Conservation (phyloP, 2,888 invertebrate species). For the Synanthedon andrenaeformis region DNA sequence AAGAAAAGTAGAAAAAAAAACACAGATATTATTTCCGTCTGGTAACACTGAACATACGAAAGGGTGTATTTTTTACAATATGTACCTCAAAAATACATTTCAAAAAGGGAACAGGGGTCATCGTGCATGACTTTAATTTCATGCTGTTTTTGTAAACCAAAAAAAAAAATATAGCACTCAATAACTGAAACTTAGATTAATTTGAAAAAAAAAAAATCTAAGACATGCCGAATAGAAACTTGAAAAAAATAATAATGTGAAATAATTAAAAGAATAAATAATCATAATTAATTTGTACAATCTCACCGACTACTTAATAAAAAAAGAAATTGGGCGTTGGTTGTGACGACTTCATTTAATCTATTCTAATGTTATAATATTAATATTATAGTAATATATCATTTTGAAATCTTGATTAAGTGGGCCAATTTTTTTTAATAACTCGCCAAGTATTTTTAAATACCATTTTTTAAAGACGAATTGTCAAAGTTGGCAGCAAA, state of each 20-base stretch:
- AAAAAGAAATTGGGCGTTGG: neutral
- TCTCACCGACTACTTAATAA: neutral
- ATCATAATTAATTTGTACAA: neutral
- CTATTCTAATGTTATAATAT: too few species aligned
- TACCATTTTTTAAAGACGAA: too few species aligned
- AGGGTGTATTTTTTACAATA: conserved; percentile 1
- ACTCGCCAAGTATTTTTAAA: too few species aligned
- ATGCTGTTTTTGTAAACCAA: conserved; percentile 18
- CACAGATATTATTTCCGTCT: conserved; percentile 54
- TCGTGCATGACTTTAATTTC: conserved; percentile 29
- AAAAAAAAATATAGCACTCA: conserved; percentile 16
- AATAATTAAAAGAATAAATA: neutral
- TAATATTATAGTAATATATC: neutral
- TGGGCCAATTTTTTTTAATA: too few species aligned
- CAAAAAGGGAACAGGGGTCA: conserved; percentile 10
- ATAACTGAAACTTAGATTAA: conserved; percentile 12
- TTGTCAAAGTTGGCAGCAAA: too few species aligned
- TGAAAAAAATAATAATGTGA: conserved; percentile 9
- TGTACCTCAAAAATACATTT: conserved; percentile 13
- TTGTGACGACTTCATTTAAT: neutral
- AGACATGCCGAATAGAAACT: conserved; percentile 21
- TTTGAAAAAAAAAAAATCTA: conserved; percentile 18
- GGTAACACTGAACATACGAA: conserved; percentile 8
- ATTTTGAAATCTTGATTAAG: too few species aligned
- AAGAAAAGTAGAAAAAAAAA: conserved; percentile 35